phyloP scores from a whole-genome alignment of 2,797 vertebrate genomes.

The Coracias cyanogaster region DNA sequence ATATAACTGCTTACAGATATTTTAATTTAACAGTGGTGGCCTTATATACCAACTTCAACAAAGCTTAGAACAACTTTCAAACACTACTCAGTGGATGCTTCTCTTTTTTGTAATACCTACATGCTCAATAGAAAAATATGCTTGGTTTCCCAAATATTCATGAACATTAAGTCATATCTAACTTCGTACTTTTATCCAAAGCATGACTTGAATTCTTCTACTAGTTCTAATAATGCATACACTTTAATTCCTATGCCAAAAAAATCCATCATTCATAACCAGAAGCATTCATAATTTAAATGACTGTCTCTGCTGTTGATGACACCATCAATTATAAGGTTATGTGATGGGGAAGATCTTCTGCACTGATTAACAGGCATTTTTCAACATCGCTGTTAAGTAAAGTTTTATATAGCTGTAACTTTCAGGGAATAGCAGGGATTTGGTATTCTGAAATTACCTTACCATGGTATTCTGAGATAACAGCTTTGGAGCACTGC shows the following conservation, averaged over 20 bases:
- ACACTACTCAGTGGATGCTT: not conserved
- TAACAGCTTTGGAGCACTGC: not conserved
- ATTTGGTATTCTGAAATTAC: slow-evolving; percentile 46
- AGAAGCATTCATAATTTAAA: slow-evolving; percentile 61
- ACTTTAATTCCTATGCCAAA: slow-evolving; percentile 25
- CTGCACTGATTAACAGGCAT: slow-evolving; percentile 30
- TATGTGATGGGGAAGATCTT: slow-evolving; percentile 18
- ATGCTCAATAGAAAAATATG: not conserved
- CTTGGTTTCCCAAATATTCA: not conserved
- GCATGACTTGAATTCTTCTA: slow-evolving; percentile 18
- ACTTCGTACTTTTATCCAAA: slow-evolving; percentile 26
- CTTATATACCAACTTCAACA: not conserved
- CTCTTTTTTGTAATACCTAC: not conserved
- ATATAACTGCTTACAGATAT: not conserved
- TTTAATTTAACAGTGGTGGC: not conserved
- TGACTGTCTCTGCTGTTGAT: slow-evolving; percentile 38
- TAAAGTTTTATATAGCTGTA: slow-evolving; percentile 35
- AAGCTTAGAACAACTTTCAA: not conserved
- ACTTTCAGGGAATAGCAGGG: slow-evolving; percentile 1
- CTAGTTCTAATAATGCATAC: slow-evolving; percentile 26
- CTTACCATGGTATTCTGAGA: not conserved
- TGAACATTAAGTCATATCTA: not conserved
- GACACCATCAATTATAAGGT: slow-evolving; percentile 52
- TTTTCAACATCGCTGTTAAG: slow-evolving; percentile 38
- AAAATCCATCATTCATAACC: slow-evolving; percentile 44